Base-by-base conservation (phyloP, 2,888 invertebrate genomes). In the Tiphia femorata region DNA sequence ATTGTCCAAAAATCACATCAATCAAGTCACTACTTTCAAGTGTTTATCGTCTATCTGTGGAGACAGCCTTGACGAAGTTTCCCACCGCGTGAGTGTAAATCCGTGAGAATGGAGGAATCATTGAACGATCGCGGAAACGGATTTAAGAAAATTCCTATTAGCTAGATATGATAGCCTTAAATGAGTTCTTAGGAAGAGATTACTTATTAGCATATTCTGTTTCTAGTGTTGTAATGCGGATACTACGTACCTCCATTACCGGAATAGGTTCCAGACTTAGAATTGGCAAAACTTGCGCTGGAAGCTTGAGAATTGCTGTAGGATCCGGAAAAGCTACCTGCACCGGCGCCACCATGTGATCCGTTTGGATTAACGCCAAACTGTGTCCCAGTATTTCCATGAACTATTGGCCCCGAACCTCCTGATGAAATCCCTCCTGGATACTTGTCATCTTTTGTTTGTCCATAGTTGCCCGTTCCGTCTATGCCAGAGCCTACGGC, bases 1-100 rank as follows among this genome's bases (percentile, higher is more conserved):
- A 57, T 62, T 56, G 58, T 57, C 47, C 40, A 40, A 43, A 47
- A 35, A 19, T 44, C 25, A 49, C 53, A 58, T 64, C 42, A 30
- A 64, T 64, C 61, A 56, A 35, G 23, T 16, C 20, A 12, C 16
- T 27, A 19, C n/a, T n/a, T 33, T 33, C 33, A 33, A 14, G 2
- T 33, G 23, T 37, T 30, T 12, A 2, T 33, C 25, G 7, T 17
- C 20, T 56, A 40, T 35, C 40, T 49, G 21, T 21, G 6, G 38
- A 6, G 14, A n/a, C 21, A 23, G 16, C 40, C 47, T 57, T 57
- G 46, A 43, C 10, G 20, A 2, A 21, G 25, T 40, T 29, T 57
- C 33, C 10, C 37, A 46, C 20, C 35, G 16, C 17, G 12, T 48
- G 23, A 35, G 30, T 46, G 10, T 49, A n/a, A 1, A 17, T 20